Base-by-base conservation (phyloP, 2,888 invertebrate genomes). In the Apamea sordens region DNA sequence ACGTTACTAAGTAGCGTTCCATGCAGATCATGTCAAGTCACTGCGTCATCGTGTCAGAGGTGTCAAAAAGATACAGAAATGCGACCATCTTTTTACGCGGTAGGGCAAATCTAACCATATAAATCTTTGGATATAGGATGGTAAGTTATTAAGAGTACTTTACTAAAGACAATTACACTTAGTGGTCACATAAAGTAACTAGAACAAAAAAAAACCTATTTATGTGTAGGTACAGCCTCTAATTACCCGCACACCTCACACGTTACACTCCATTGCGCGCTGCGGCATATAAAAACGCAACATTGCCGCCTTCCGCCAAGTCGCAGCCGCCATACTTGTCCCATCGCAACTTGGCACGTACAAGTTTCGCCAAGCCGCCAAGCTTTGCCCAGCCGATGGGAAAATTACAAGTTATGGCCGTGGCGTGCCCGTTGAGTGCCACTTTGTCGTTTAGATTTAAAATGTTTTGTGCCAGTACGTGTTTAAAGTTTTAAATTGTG, bases 341-440 rank as follows among this genome's bases (percentile, higher is more conserved):
- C 64, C 72, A 61, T 83, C 77, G 71, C 73, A 73, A 83, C 73
- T 85, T 80, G 76, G 79, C 80, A 87, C 77, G 84, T 85, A 82
- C 84, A 79, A 69, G 76, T 72, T 83, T 71, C 64, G 75, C 83
- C 63, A 71, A 82, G 79, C 75, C 77, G 68, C 80, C 72, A 72
- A 80, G 78, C 76, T 76, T 71, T 73, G 70, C 79, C 71, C 68
- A 76, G 79, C 78, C 76, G 64, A 84, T 79, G 79, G 83, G 79
- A 80, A 81, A 79, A 89, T 86, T 74, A 72, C 82, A 83, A 89
- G 80, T 89, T 89, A 89, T 89, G 56, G 72, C 53, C 41, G 41
- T 77, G n/a, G 44, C 88, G 85, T 86, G 89, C 65, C 63, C 69
- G 59, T 21, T 24, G 76, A 79, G 74, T 83, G 72, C 79, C 80